Evolutionary conservation across 2,888 invertebrate genomes (phyloP), one percentile per base, ranked within the genome.

Genomic region (Pimpla rufipes): DNA sequence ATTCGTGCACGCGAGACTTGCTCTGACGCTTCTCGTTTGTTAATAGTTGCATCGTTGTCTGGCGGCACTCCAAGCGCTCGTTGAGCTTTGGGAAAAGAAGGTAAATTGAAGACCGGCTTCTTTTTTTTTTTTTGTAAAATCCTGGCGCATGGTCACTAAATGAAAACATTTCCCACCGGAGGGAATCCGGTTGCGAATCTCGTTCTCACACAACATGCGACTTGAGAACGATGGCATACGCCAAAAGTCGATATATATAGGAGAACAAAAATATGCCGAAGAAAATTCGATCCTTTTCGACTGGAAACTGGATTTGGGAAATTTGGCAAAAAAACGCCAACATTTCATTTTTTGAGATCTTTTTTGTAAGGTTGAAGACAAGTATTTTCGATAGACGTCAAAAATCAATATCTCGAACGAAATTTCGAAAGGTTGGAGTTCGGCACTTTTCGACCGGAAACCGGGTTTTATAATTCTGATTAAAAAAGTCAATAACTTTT

Each of bases 1-100:
- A 91, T 89, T 90, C 87, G 79, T 79, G 73, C 74, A 83, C 75
- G 76, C 82, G 57, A 81, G 84, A 82, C 74, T 79, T 80, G 74
- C 64, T 79, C 76, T 8, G 70, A 45, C 23, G 64, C 62, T 64
- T 62, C 78, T 47, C 62, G 55, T 50, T 81, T 73, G 59, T 59
- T 62, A 13, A 13, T 42, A 66, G 50, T 62, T 37, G 35, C 50
- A 59, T 74, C 59, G 55, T 55, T 52, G 37, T 45, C 55, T 74
- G 74, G 74, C 74, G 47, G 50, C 13, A 23, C 37, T 74, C 74
- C 74, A 74, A 62, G 0, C 50, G 47, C 47, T 50, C 62, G 47
- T n/a, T 21, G 13, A 62, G 10, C n/a, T 5, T 40, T 10, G 3
- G 37, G 42, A 11, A 55, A 40, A 37, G 7, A 35, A 52, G 23